These are phyloP conservation scores for Miltochrista miniata DNA, from an alignment of 2,888 invertebrate genomes.

Conservation along the genomic window DNA sequence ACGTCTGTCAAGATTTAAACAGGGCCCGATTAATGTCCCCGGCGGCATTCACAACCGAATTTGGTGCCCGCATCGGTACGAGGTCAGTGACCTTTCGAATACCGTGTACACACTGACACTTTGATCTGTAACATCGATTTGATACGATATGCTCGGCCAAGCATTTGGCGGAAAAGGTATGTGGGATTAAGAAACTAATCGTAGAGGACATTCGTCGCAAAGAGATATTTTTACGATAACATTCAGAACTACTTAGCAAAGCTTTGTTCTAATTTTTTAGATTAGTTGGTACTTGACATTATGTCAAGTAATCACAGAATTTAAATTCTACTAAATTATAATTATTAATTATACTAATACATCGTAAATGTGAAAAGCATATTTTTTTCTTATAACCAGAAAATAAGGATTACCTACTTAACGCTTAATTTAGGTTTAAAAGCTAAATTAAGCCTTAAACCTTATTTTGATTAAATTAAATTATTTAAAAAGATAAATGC, in stretches of 20 bases:
- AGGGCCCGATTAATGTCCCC: slow-evolving; percentile 72
- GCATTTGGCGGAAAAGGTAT: slow-evolving; percentile 17
- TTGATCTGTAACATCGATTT: slow-evolving; percentile 49
- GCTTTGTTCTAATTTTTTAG: too few relatives aligned
- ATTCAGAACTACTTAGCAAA: not conserved
- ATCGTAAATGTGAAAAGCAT: too few relatives aligned
- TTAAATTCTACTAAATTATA: too few relatives aligned
- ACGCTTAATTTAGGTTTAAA: too few relatives aligned
- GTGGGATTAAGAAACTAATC: not conserved
- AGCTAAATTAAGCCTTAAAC: too few relatives aligned
- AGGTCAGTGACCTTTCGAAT: slow-evolving; percentile 62
- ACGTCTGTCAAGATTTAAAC: slow-evolving; percentile 40
- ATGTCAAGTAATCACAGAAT: too few relatives aligned
- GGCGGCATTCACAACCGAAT: slow-evolving; percentile 64
- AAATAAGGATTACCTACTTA: too few relatives aligned
- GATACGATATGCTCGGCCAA: slow-evolving; percentile 51
- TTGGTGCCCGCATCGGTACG: slow-evolving; percentile 66
- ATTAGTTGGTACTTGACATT: not conserved
- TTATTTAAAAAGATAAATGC: too few relatives aligned
- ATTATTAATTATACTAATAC: too few relatives aligned
- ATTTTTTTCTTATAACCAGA: too few relatives aligned
- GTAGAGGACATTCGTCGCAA: not conserved
- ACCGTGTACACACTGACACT: slow-evolving; percentile 48
- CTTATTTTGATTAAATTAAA: too few relatives aligned
- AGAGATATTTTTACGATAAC: not conserved